Conservation (phyloP, 1,140 invertebrate species). For the Fopius arisanus region DNA sequence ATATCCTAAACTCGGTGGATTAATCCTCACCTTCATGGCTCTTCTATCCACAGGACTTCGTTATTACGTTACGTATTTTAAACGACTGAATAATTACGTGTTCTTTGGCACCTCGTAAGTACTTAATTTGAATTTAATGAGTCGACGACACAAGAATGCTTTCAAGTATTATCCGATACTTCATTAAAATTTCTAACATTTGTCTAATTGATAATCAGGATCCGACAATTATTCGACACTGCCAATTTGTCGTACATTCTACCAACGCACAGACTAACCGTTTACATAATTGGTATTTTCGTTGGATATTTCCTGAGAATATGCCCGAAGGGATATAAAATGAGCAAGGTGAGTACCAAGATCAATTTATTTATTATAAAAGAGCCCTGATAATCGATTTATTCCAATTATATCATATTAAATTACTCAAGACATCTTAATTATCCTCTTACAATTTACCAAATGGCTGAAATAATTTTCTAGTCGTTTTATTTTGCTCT, state of each 20-base stretch:
- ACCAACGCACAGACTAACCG: slow-evolving; percentile 73
- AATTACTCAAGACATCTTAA: no score
- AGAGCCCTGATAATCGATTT: no score
- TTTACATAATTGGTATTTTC: slow-evolving; percentile 74
- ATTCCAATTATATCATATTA: background rate
- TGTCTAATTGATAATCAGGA: slow-evolving; percentile 59
- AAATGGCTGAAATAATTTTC: no score
- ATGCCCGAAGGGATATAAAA: slow-evolving; percentile 57
- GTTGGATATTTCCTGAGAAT: slow-evolving; percentile 70
- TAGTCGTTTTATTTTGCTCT: no score
- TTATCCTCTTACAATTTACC: no score
- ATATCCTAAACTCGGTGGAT: slow-evolving; percentile 68
- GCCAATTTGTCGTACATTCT: slow-evolving; percentile 75
- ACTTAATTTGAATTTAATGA: slow-evolving; percentile 11
- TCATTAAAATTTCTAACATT: background rate
- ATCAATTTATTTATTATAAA: no score
- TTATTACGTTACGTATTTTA: slow-evolving; percentile 71
- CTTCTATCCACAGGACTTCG: slow-evolving; percentile 70
- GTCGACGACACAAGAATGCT: slow-evolving; percentile 2
- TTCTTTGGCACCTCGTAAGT: slow-evolving; percentile 80
- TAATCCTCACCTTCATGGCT: slow-evolving; percentile 64
- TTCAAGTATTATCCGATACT: background rate
- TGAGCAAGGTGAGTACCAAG: slow-evolving; percentile 61
- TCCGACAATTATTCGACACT: slow-evolving; percentile 72
- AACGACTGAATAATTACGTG: slow-evolving; percentile 74